A percentile compares a stretch with the other conserved stretches of the same genome.
phyloP scores from a whole-genome alignment of 2,797 vertebrate species.

The Sebastes minor region DNA sequence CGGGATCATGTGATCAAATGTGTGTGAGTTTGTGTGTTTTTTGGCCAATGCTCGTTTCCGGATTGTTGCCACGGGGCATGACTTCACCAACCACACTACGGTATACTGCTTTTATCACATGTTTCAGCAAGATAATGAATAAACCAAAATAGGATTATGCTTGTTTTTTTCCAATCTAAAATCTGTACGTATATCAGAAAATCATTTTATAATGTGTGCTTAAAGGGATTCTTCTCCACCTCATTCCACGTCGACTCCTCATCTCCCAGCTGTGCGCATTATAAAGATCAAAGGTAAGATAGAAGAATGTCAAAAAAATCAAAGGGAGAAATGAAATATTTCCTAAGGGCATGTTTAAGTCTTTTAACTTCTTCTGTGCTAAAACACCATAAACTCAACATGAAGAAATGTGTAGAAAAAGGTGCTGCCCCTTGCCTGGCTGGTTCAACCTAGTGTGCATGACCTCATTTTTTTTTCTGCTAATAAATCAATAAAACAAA shows the following conservation, averaged over 20 bases:
- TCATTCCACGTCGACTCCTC: background rate
- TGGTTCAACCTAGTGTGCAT: background rate
- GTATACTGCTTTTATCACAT: background rate
- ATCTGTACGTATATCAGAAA: background rate
- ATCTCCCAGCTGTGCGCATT: background rate
- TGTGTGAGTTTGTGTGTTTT: background rate
- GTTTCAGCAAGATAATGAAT: background rate
- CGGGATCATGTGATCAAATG: slow-evolving; percentile 17
- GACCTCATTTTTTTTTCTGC: background rate
- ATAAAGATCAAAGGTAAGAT: slow-evolving; percentile 33
- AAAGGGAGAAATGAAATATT: slow-evolving; percentile 12
- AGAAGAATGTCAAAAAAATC: slow-evolving; percentile 25
- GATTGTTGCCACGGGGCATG: background rate
- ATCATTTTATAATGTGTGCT: background rate
- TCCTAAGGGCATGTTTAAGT: slow-evolving; percentile 1
- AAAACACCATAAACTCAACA: slow-evolving; percentile 1
- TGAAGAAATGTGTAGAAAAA: background rate
- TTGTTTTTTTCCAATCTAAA: background rate
- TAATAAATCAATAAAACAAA: slow-evolving; percentile 3
- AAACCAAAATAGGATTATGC: background rate
- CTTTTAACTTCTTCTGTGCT: background rate
- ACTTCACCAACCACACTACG: background rate
- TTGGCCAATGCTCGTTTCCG: background rate
- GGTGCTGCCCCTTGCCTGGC: background rate
- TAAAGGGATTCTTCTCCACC: slow-evolving; percentile 2